Percentiles rank a stretch among this genome's conserved stretches.
phyloP scores from a whole-genome alignment of 2,113 vertebrate species.

The Pontoporia blainvillei region DNA sequence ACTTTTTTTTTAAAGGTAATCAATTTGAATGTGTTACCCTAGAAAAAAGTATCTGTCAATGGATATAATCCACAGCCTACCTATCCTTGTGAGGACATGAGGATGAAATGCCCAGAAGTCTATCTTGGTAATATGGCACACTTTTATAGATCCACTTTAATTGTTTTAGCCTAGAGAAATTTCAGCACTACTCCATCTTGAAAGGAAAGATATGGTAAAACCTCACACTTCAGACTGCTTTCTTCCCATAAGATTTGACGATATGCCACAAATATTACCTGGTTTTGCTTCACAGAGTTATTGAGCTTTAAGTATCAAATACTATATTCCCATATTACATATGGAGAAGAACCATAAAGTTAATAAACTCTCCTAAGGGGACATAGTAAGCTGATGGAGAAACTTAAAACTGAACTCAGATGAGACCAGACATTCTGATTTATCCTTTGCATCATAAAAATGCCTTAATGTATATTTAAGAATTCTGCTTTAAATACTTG shows the following conservation, averaged over 20 bases:
- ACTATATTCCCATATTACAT: background rate
- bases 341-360: background rate
- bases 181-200: background rate
- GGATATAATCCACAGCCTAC: background rate
- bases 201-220: conserved; percentile 31
- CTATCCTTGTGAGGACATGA: background rate
- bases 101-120: background rate
- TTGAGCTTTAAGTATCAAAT: conserved; percentile 12
- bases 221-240: background rate
- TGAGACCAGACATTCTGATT: background rate
- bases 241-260: background rate
- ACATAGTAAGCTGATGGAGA: background rate
- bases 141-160: conserved; percentile 18
- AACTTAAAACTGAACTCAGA: conserved; percentile 7
- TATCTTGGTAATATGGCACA: background rate
- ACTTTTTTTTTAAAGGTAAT: background rate
- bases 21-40: background rate
- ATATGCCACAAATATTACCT: conserved; percentile 5
- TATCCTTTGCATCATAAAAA: background rate
- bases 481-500: background rate
- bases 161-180: conserved; percentile 37
- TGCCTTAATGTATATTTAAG: background rate
- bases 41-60: background rate
- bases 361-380: background rate
- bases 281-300: conserved; percentile 4